Evolutionary conservation across 2,888 invertebrate genomes (phyloP), one percentile per base, ranked within the genome.

Genomic region (Eupithecia subfuscata): DNA sequence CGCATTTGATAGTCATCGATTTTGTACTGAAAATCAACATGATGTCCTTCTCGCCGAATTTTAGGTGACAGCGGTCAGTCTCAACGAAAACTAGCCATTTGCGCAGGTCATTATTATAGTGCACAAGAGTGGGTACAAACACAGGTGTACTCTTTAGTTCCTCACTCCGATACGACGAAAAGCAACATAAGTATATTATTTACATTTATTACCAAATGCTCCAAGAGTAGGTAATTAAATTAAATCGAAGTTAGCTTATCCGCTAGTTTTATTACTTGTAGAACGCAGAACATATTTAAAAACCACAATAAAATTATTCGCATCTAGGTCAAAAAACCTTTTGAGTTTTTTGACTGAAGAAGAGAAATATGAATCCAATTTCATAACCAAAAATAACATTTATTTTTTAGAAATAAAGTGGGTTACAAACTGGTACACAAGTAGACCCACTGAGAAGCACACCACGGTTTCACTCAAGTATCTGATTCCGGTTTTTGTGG

Each of bases 321-420:
- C 43, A 1, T 4, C 48, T 48, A n/a, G n/a, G 11, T n/a, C 0
- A 52, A 52, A n/a, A 9, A 2, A 16, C 18, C 52, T 9, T 52
- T 3, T 18, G 18, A 56, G 52, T 22, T 56, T 45, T 22, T 56
- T 25, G 22, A 25, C 8, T 60, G 11, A 60, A 60, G 9, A 9
- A 25, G 12, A 60, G 22, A 60, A 60, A 1, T 25, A 60, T 25
- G 11, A 60, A 25, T 25, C 25, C 25, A 60, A 5, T 60, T 22
- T 25, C 22, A 25, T 25, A 4, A 60, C n/a, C 18, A 65, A 34
- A 65, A 6, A 22, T 65, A 78, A 80, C 52, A 84, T 87, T 89
- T 90, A 92, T 86, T 93, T 91, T 73, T 83, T 88, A 69, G 89
- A 80, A 25, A 81, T 79, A 74, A 91, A 69, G 48, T 88, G 82